Evolutionary conservation across 2,888 invertebrate species (phyloP).

Genomic region (Eupithecia exiguata): DNA sequence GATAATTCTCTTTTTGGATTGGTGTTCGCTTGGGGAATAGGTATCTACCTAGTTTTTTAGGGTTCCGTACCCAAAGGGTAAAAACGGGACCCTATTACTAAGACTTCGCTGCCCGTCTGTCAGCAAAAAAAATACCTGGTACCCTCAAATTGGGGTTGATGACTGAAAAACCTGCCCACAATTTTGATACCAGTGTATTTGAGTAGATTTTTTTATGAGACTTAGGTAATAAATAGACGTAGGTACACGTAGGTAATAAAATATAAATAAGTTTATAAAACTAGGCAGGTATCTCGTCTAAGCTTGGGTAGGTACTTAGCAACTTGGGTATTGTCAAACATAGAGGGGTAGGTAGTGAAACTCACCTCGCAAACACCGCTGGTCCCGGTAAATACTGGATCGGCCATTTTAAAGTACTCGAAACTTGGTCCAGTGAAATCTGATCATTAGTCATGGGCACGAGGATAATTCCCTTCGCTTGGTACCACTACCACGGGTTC

Average conservation of each 20-base stretch:
- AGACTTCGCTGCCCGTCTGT: no score
- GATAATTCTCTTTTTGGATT: no score
- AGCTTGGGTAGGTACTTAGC: neutral
- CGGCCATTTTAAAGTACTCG: constrained; percentile 7
- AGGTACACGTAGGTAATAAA: no score
- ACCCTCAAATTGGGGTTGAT: no score
- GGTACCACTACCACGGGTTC: neutral
- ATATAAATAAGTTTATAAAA: no score
- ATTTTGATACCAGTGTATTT: neutral
- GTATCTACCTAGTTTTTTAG: no score
- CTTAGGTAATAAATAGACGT: no score
- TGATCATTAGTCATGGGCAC: constrained; percentile 32
- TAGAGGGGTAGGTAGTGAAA: neutral
- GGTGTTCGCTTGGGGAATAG: neutral
- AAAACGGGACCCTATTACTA: no score
- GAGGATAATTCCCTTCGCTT: constrained; percentile 25
- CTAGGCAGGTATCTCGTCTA: neutral
- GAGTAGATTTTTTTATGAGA: no score
- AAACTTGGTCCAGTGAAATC: constrained; percentile 19
- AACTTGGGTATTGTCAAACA: neutral
- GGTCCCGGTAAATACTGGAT: neutral
- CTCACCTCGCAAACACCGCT: neutral
- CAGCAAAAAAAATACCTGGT: no score
- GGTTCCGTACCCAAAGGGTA: no score
- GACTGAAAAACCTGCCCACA: no score